Conservation (phyloP, 2,113 vertebrate genomes). For the Lepus americanus region DNA sequence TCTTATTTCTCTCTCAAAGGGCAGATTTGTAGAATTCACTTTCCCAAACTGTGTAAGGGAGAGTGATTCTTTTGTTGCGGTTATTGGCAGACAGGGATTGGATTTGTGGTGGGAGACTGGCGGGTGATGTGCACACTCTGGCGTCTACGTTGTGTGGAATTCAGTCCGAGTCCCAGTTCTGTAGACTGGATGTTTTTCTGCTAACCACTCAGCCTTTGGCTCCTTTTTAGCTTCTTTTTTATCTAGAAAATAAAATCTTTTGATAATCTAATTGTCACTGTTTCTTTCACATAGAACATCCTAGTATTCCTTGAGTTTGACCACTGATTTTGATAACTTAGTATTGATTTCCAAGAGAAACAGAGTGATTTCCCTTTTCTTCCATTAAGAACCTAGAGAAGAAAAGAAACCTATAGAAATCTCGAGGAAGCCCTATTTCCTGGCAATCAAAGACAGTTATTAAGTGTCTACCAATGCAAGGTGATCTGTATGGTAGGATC, state of each 20-base stretch:
- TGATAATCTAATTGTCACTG: not conserved
- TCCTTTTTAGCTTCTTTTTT: not conserved
- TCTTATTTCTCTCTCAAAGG: slow-evolving; percentile 9
- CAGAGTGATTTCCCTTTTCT: not conserved
- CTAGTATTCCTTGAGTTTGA: slow-evolving; percentile 40
- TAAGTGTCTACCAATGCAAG: not conserved
- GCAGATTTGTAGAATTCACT: not conserved
- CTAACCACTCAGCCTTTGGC: not conserved
- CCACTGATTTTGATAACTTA: slow-evolving; percentile 8
- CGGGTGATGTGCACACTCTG: not conserved
- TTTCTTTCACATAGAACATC: slow-evolving; percentile 5
- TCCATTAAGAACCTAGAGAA: not conserved
- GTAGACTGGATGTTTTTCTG: not conserved
- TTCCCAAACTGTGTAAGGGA: not conserved
- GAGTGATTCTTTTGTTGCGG: not conserved
- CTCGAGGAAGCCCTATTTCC: not conserved
- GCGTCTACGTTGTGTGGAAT: not conserved
- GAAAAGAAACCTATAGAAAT: not conserved
- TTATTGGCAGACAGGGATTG: not conserved
- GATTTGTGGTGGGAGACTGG: too few relatives aligned
- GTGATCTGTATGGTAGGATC: not conserved
- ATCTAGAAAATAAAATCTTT: not conserved
- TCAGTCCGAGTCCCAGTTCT: not conserved
- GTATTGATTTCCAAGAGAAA: slow-evolving; percentile 32
- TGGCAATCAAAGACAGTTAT: not conserved